Evolutionary conservation across 2,797 vertebrate genomes (phyloP).

Genomic region (Sebastes flavidus): DNA sequence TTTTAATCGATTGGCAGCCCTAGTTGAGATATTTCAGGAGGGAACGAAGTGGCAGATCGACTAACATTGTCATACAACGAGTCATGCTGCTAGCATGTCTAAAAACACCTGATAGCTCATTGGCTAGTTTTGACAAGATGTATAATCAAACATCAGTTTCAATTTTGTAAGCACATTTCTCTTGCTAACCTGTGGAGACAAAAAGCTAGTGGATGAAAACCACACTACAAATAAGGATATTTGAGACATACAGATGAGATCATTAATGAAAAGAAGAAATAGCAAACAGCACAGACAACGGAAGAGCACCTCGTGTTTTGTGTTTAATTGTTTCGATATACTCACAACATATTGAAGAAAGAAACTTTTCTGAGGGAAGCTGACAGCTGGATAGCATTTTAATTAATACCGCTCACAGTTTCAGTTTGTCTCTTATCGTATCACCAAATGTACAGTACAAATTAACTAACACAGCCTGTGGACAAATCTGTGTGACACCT

Average conservation of each 20-base stretch:
- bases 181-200: background rate
- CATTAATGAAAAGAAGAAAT: background rate
- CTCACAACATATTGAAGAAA: background rate
- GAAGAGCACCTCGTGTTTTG: conserved; percentile 3
- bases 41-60: background rate
- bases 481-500: conserved; percentile 54
- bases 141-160: background rate
- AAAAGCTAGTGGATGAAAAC: background rate
- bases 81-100: background rate
- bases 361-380: conserved; percentile 18
- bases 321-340: background rate
- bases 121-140: background rate
- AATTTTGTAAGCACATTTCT: background rate
- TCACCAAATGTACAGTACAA: conserved; percentile 44
- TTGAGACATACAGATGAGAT: background rate
- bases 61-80: background rate
- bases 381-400: conserved; percentile 46
- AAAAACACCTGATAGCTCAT: background rate
- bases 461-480: conserved; percentile 46
- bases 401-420: conserved; percentile 60
- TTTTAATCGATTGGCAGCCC: no score
- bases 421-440: conserved; percentile 30
- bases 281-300: background rate
- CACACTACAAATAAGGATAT: background rate
- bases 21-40: background rate